Percentiles rank a stretch among this genome's conserved stretches.
Conservation (phyloP, 2,113 vertebrate species). For the Morone saxatilis region DNA sequence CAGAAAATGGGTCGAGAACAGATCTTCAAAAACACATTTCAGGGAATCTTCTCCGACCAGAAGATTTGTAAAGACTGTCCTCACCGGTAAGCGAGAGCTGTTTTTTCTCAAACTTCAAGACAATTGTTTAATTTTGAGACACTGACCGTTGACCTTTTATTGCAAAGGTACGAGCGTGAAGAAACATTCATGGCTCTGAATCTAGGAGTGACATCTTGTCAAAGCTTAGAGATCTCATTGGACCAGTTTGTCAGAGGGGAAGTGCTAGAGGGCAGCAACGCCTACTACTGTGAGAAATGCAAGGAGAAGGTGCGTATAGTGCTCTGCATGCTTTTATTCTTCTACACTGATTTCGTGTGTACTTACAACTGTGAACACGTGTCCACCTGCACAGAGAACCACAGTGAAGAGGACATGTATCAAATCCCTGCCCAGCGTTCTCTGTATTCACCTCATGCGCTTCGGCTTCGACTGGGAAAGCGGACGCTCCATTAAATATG, state of each 20-base stretch:
- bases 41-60: constrained; percentile 99
- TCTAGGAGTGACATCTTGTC: constrained; percentile 97
- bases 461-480: constrained; percentile 99
- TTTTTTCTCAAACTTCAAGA: no score
- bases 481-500: constrained; percentile 98
- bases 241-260: constrained; percentile 99
- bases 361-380: neutral
- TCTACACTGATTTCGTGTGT: neutral
- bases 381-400: constrained; percentile 87
- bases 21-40: constrained; percentile 99
- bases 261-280: constrained; percentile 98
- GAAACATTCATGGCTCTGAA: constrained; percentile 99
- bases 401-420: constrained; percentile 98
- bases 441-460: constrained; percentile 99
- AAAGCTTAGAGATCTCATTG: constrained; percentile 97
- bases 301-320: constrained; percentile 92
- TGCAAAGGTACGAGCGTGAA: constrained; percentile 93
- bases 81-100: constrained; percentile 86
- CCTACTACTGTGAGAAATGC: constrained; percentile 99
- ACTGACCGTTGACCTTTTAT: neutral
- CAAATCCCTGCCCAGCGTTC: constrained; percentile 94
- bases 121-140: neutral
- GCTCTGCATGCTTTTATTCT: neutral
- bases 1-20: constrained; percentile 99
- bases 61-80: constrained; percentile 99